Base-by-base conservation (phyloP, 1,140 invertebrate species). In the Zaprionus vittiger region DNA sequence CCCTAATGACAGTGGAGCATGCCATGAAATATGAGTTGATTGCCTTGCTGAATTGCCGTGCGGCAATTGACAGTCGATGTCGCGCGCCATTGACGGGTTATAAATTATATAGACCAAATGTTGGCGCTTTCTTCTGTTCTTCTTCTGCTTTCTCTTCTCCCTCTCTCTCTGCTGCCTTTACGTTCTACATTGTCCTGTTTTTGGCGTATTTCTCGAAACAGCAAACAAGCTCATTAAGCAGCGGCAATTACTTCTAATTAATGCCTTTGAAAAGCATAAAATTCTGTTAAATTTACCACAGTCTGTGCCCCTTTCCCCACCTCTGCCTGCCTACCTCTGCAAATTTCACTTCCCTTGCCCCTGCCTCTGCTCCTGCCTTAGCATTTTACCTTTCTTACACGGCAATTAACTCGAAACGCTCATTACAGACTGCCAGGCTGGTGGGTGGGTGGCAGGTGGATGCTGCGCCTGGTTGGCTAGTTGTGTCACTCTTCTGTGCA, bases 11-110 rank as follows among this genome's bases (percentile, higher is more conserved):
- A 84, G 83, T 80, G 62, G 75, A 73, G 49, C 83, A 84, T 89
- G 84, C 78, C 78, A 87, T 89, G 83, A 87, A 87, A 87, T 87
- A 87, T 87, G 83, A 87, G 83, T 84, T 87, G 84, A 87, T 87
- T 87, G 83, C 62, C 31, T 22, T 14, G n/a, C 56, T 20, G 5
- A 37, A 38, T 15, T n/a, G 55, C 31, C 47, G 28, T 26, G 38
- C 9, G 56, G 41, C 64, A 63, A 44, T 74, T 62, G 80, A 70
- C 54, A 56, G 54, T 66, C 11, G 54, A 66, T 56, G 64, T 55
- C 60, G 47, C 61, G 12, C 41, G 31, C 47, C n/a, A 55, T 79
- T 61, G 80, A 80, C 72, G 77, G 77, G 84, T 64, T 75, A 75
- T 78, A 89, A 83, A 83, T 73, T 66, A 66, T 61, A 81, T 59